phyloP scores from a whole-genome alignment of 2,797 vertebrate genomes.

The Micromesistius poutassou region DNA sequence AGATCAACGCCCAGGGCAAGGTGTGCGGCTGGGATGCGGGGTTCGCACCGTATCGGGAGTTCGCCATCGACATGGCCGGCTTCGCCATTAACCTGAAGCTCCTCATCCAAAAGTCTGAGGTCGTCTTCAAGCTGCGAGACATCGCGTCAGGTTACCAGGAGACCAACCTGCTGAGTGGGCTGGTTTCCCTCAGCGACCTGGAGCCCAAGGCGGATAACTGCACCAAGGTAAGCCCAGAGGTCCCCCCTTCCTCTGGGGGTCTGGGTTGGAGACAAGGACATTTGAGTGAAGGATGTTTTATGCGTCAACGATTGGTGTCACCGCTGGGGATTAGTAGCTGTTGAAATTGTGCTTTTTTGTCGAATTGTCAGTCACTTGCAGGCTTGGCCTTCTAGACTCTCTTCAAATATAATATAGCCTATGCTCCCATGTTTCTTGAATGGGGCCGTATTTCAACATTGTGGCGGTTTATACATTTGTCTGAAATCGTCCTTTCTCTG shows the following conservation, averaged over 20 bases:
- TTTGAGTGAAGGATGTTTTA: background rate
- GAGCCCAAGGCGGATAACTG: conserved; percentile 90
- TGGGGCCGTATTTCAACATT: too few species aligned
- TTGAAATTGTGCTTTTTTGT: background rate
- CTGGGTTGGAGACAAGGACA: background rate
- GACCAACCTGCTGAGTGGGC: conserved; percentile 83
- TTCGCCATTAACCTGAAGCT: conserved; percentile 84
- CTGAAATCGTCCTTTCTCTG: background rate
- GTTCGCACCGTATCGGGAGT: conserved; percentile 85
- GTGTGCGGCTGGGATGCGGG: conserved; percentile 88
- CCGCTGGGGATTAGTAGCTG: background rate
- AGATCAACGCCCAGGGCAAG: conserved; percentile 79
- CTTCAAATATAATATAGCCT: too few species aligned
- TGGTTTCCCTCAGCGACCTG: conserved; percentile 81
- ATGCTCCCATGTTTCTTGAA: too few species aligned
- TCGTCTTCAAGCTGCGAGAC: conserved; percentile 84
- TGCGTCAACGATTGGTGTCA: background rate
- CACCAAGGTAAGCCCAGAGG: conserved; percentile 80
- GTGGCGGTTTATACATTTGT: too few species aligned
- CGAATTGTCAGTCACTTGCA: background rate
- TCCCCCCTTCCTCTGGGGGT: background rate
- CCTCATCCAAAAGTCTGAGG: conserved; percentile 81
- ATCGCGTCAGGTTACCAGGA: conserved; percentile 89
- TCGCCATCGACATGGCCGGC: conserved; percentile 90
- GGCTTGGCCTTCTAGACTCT: background rate